Evolutionary conservation across 2,113 vertebrate species (phyloP).

Genomic region (Rhinichthys klamathensis): DNA sequence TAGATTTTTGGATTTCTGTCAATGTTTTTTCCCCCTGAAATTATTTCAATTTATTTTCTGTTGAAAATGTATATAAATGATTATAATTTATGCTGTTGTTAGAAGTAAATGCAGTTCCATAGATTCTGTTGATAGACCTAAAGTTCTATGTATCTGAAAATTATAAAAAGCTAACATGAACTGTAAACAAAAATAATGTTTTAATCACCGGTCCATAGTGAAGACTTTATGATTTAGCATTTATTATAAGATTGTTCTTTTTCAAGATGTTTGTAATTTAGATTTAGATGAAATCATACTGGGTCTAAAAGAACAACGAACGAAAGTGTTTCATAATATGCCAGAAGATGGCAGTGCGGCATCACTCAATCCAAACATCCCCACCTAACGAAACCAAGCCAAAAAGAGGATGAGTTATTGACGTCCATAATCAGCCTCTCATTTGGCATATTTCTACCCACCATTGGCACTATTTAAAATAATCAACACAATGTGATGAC

Average conservation of each 20-base stretch:
- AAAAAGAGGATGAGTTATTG: slow-evolving; percentile 61
- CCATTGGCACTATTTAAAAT: slow-evolving; percentile 60
- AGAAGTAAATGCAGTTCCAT: neutral
- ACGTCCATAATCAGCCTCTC: slow-evolving; percentile 59
- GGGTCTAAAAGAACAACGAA: slow-evolving; percentile 22
- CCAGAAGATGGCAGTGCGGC: slow-evolving; percentile 80
- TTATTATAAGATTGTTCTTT: neutral
- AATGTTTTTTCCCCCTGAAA: neutral
- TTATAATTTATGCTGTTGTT: neutral
- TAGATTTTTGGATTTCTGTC: neutral
- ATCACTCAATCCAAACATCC: slow-evolving; percentile 62
- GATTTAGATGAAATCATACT: slow-evolving; percentile 9
- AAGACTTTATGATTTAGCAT: neutral
- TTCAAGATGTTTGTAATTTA: neutral
- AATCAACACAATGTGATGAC: slow-evolving; percentile 61
- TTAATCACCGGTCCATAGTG: neutral
- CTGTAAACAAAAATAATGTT: neutral
- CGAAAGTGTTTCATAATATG: slow-evolving; percentile 1
- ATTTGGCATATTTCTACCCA: slow-evolving; percentile 58
- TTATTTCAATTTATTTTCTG: neutral
- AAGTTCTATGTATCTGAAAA: neutral
- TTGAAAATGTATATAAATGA: neutral
- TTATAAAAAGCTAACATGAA: neutral
- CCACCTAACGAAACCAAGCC: slow-evolving; percentile 51
- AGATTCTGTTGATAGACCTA: neutral